Percentiles rank a stretch among this genome's conserved stretches.
These are phyloP conservation scores for Prostheceraeus crozeri DNA, from an alignment of 2,888 invertebrate genomes.

Conservation along the genomic window DNA sequence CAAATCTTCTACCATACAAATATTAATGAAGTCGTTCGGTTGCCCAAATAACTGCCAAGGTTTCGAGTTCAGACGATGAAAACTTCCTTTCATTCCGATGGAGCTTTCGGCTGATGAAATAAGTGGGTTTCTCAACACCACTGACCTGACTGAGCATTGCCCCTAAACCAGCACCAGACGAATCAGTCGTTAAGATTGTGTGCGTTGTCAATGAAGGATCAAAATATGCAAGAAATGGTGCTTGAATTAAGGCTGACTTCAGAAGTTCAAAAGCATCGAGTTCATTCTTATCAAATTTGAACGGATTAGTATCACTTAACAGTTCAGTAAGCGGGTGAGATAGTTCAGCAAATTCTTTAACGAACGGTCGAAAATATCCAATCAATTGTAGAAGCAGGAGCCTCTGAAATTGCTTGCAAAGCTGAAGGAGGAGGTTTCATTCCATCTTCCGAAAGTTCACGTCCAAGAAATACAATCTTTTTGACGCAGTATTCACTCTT, in stretches of 20 bases:
- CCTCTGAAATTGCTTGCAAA: too few species aligned
- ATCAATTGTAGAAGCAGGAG: too few species aligned
- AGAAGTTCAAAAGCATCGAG: too few species aligned
- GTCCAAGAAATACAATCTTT: constrained; percentile 18
- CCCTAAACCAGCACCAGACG: constrained; percentile 19
- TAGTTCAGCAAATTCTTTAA: constrained; percentile 14
- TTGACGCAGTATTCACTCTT: constrained; percentile 24
- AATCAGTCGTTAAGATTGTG: constrained; percentile 25
- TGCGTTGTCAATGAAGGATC: constrained; percentile 19
- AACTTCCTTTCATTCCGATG: constrained; percentile 16
- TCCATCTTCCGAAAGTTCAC: too few species aligned
- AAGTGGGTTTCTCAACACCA: constrained; percentile 23
- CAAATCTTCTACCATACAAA: too few species aligned
- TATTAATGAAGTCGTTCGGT: constrained; percentile 17
- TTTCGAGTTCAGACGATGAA: constrained; percentile 22
- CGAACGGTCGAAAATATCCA: constrained; percentile 21
- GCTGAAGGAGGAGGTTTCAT: too few species aligned
- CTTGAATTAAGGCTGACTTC: too few species aligned
- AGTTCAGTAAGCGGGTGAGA: constrained; percentile 9
- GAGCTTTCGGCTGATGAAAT: constrained; percentile 21
- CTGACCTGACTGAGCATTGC: constrained; percentile 16
- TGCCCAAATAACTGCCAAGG: constrained; percentile 17
- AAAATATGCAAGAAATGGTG: constrained; percentile 2
- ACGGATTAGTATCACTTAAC: too few species aligned
- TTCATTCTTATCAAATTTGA: too few species aligned